These are phyloP conservation scores for Drosophila chauvacae DNA, from an alignment of 1,140 invertebrate genomes.

Conservation along the genomic window DNA sequence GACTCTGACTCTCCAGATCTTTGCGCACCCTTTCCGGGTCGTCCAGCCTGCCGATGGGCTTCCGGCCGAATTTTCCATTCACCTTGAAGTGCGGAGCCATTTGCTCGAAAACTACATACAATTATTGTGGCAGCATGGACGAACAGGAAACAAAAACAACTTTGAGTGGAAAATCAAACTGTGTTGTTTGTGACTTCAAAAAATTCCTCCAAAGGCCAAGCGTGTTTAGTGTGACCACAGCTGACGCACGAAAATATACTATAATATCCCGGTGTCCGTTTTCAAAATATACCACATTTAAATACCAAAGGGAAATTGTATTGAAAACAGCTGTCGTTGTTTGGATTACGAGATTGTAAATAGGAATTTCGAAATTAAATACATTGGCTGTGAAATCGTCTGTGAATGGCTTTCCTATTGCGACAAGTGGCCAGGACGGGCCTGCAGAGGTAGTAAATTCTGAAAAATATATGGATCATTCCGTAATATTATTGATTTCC, in stretches of 20 bases:
- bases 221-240: conserved; percentile 15
- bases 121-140: conserved; percentile 30
- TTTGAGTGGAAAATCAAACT: conserved; percentile 55
- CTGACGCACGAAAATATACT: not conserved
- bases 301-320: not conserved
- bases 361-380: conserved; percentile 39
- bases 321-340: conserved; percentile 54
- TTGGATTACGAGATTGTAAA: conserved; percentile 72
- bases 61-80: conserved; percentile 53
- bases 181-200: conserved; percentile 35
- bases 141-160: conserved; percentile 23
- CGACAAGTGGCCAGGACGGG: conserved; percentile 49
- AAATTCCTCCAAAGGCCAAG: conserved; percentile 53
- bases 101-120: conserved; percentile 21
- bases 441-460: conserved; percentile 36
- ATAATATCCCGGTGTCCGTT: not conserved
- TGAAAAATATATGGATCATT: not conserved
- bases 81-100: conserved; percentile 57
- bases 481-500: not conserved
- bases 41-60: conserved; percentile 33
- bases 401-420: conserved; percentile 55
- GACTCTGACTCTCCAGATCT: conserved; percentile 71
- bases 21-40: conserved; percentile 68
- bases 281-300: not conserved
- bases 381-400: conserved; percentile 12